phyloP scores from a whole-genome alignment of 92 coral and sea anemone species.

The Umimayanthus kanabou region DNA sequence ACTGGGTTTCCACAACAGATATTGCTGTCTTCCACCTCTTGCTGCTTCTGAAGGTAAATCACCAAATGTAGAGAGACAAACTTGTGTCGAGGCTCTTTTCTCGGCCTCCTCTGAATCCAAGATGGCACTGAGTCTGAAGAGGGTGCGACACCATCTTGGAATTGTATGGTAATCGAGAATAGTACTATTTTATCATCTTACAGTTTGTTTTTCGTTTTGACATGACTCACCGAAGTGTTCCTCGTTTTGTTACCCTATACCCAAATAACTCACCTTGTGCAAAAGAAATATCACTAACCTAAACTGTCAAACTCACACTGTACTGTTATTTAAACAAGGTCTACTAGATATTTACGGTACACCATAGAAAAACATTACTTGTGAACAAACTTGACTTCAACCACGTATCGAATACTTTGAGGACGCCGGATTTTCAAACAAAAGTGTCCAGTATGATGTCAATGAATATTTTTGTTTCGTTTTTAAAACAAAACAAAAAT shows the following conservation, averaged over 20 bases:
- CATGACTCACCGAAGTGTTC: too few relatives aligned
- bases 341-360: not conserved
- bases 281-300: not conserved
- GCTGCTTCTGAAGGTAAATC: slow-evolving; percentile 77
- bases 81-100: not conserved
- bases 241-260: not conserved
- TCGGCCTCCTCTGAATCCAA: not conserved
- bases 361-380: not conserved
- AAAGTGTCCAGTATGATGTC: too few relatives aligned
- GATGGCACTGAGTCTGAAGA: not conserved
- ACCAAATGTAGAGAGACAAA: not conserved
- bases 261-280: not conserved
- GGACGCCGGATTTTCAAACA: not conserved
- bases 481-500: not conserved
- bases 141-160: not conserved
- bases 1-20: slow-evolving; percentile 85
- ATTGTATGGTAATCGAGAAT: too few relatives aligned
- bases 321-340: not conserved
- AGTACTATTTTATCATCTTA: too few relatives aligned
- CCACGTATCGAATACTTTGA: not conserved
- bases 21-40: slow-evolving; percentile 81
- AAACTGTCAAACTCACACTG: not conserved
- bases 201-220: too few relatives aligned
- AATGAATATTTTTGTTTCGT: too few relatives aligned
- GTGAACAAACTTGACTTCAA: too few relatives aligned